Percentiles rank a stretch among this genome's conserved stretches.
These are phyloP conservation scores for Parapsyche elsis DNA, from an alignment of 1,140 invertebrate species.

Conservation along the genomic window DNA sequence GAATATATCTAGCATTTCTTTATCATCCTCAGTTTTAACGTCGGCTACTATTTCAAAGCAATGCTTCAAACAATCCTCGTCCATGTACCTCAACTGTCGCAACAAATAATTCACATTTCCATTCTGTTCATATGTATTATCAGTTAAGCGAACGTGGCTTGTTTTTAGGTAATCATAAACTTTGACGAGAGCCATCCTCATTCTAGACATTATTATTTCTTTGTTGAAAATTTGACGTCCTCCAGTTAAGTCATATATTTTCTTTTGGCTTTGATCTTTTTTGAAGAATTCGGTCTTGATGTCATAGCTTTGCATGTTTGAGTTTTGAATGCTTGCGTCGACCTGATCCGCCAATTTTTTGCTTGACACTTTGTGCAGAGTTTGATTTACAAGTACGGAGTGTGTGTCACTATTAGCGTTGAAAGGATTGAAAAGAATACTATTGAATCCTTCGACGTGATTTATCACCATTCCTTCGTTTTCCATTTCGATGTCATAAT, in stretches of 20 bases:
- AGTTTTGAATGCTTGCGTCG: not conserved
- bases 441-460: constrained; percentile 40
- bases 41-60: constrained; percentile 57
- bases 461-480: constrained; percentile 58
- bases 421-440: constrained; percentile 59
- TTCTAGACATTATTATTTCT: constrained; percentile 56
- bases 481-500: constrained; percentile 58
- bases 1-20: constrained; percentile 58
- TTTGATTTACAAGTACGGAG: constrained; percentile 62
- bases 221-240: constrained; percentile 58
- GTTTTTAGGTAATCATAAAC: constrained; percentile 61
- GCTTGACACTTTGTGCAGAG: constrained; percentile 52
- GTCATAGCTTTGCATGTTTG: not conserved
- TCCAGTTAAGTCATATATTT: constrained; percentile 58
- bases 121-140: constrained; percentile 59
- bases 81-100: constrained; percentile 58
- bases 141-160: constrained; percentile 59
- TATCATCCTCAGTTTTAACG: constrained; percentile 41
- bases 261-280: not conserved
- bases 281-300: not conserved
- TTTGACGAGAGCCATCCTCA: constrained; percentile 59
- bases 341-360: not conserved
- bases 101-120: constrained; percentile 61
- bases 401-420: constrained; percentile 60
- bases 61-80: constrained; percentile 58